These are phyloP conservation scores for Agelastica alni DNA, from an alignment of 2,888 invertebrate genomes.

Conservation along the genomic window DNA sequence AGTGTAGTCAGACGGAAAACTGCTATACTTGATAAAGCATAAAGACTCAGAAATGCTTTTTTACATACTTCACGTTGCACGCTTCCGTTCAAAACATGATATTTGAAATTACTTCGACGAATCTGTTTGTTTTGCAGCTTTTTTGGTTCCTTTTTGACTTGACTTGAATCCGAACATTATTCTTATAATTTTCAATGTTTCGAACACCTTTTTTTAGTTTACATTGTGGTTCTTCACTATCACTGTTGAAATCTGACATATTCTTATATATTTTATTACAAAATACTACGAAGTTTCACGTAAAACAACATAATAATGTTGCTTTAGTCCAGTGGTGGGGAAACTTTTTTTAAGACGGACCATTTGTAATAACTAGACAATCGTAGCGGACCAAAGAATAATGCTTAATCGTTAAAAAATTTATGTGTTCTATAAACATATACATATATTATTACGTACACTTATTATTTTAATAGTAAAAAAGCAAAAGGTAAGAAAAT, in stretches of 20 bases:
- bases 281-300: background rate
- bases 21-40: no score
- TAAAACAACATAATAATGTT: conserved; percentile 8
- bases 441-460: no score
- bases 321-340: background rate
- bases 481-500: no score
- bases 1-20: no score
- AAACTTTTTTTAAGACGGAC: no score
- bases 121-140: background rate
- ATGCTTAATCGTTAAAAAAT: no score
- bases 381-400: no score
- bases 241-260: background rate
- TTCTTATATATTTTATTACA: conserved; percentile 1
- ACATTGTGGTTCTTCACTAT: background rate
- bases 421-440: no score
- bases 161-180: background rate
- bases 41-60: background rate
- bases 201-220: background rate
- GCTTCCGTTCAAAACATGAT: background rate
- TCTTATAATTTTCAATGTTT: background rate
- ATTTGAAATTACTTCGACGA: background rate
- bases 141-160: background rate
- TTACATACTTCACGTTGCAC: background rate
- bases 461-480: no score
- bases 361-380: no score